These are phyloP conservation scores for Nannospalax galili DNA, from an alignment of 2,113 vertebrate species.

Conservation along the genomic window DNA sequence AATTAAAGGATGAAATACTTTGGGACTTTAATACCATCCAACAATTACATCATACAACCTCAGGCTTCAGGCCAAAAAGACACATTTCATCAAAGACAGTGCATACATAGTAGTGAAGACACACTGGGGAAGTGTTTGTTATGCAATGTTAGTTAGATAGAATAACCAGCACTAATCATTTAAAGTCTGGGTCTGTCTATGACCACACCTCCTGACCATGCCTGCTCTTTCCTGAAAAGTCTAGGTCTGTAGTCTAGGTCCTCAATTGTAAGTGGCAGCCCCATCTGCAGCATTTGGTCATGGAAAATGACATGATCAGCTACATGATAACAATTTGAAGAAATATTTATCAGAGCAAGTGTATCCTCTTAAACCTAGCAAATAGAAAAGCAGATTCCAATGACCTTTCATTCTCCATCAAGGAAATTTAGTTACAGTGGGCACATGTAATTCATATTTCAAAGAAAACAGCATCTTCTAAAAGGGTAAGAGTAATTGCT, in stretches of 20 bases:
- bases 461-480: slow-evolving; percentile 82
- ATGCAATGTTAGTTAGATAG: neutral
- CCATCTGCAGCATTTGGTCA: slow-evolving; percentile 18
- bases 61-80: neutral
- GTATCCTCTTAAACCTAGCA: slow-evolving; percentile 12
- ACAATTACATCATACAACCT: neutral
- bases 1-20: neutral
- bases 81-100: neutral
- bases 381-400: slow-evolving; percentile 71
- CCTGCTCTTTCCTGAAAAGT: neutral
- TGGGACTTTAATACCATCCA: neutral
- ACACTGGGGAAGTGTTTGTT: neutral
- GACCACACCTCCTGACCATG: too few relatives aligned
- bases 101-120: neutral
- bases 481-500: slow-evolving; percentile 76
- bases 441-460: slow-evolving; percentile 76
- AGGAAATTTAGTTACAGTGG: slow-evolving; percentile 74
- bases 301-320: slow-evolving; percentile 33
- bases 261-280: slow-evolving; percentile 2
- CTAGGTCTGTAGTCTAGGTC: neutral
- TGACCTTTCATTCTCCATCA: slow-evolving; percentile 71
- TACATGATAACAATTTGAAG: slow-evolving; percentile 67
- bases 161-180: neutral
- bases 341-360: neutral
- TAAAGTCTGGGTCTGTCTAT: neutral